A percentile compares a stretch with the other conserved stretches of the same genome.
These are phyloP conservation scores for Octomys mimax DNA, from an alignment of 2,797 vertebrate genomes.

Conservation along the genomic window DNA sequence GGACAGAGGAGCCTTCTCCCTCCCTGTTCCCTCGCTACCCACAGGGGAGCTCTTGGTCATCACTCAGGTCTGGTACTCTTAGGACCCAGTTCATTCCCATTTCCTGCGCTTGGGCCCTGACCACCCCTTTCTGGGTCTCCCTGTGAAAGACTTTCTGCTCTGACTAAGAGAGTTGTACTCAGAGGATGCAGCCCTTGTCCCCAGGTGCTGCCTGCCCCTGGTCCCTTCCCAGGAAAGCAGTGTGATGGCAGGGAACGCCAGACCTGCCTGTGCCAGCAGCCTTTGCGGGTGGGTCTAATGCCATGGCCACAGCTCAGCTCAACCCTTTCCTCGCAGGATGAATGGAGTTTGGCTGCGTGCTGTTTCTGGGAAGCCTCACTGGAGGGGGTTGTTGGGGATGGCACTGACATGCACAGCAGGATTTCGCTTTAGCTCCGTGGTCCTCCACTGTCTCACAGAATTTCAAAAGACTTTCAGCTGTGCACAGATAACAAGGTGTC, in stretches of 20 bases:
- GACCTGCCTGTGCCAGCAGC: background rate
- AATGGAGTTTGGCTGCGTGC: background rate
- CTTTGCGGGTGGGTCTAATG: no score
- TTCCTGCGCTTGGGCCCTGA: background rate
- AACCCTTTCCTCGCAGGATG: background rate
- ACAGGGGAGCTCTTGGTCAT: no score
- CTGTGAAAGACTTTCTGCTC: background rate
- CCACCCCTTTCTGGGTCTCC: background rate
- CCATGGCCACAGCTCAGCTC: background rate
- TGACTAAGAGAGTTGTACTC: background rate
- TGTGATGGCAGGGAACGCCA: no score
- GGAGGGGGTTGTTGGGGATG: background rate
- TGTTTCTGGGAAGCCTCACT: background rate
- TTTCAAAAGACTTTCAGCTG: background rate
- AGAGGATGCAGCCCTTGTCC: rapidly evolving
- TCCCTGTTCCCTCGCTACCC: background rate
- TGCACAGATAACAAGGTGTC: background rate
- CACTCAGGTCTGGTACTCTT: background rate
- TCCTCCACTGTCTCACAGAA: rapidly evolving
- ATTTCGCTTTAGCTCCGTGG: rapidly evolving
- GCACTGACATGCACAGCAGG: rapidly evolving
- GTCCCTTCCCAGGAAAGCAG: background rate
- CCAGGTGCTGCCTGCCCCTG: background rate
- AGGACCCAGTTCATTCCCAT: background rate
- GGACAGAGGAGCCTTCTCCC: rapidly evolving